Base-by-base conservation (phyloP, 2,888 invertebrate species). In the Melanotus villosus region DNA sequence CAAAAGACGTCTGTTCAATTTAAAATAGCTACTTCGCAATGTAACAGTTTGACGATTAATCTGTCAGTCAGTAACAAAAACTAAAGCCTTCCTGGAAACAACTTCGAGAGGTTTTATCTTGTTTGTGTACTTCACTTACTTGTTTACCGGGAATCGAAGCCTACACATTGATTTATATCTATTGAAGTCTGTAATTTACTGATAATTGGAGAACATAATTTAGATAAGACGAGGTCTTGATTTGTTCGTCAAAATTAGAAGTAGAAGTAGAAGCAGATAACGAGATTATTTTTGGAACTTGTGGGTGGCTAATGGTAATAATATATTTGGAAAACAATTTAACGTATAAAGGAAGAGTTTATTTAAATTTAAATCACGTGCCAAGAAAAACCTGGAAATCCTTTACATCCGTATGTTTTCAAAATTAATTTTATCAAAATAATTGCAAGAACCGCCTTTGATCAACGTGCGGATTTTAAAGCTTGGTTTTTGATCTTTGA, bases 51-150 rank as follows among this genome's bases (percentile, higher is more conserved):
- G 41, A 12, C 7, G 41, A 5, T 14, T 34, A 12, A 12, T 16
- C 41, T 41, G 41, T 41, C 41, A 41, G 41, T 41, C 41, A 41
- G 16, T 16, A 41, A 41, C 41, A 41, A 16, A 34, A 14, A 41
- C 41, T 7, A 1, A 41, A 41, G 12, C n/a, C 14, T 41, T 14
- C 41, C 3, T 1, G 16, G 14, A 41, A 41, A 2, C 41, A 1
- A 41, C 3, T 16, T 34, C n/a, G 12, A 12, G 12, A 12, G 34
- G 34, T 34, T 34, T 16, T 41, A 41, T 41, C 41, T 41, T 41
- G 41, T 41, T 41, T 41, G 41, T 16, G 16, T 14, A 41, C 10
- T 14, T 18, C 41, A 14, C 12, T 41, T 14, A 9, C 41, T 18
- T 1, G 41, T 41, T 41, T 16, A 41, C 6, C 14, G 16, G 7